These are phyloP conservation scores for Anthophora plumipes DNA, from an alignment of 2,888 invertebrate species.

Conservation along the genomic window DNA sequence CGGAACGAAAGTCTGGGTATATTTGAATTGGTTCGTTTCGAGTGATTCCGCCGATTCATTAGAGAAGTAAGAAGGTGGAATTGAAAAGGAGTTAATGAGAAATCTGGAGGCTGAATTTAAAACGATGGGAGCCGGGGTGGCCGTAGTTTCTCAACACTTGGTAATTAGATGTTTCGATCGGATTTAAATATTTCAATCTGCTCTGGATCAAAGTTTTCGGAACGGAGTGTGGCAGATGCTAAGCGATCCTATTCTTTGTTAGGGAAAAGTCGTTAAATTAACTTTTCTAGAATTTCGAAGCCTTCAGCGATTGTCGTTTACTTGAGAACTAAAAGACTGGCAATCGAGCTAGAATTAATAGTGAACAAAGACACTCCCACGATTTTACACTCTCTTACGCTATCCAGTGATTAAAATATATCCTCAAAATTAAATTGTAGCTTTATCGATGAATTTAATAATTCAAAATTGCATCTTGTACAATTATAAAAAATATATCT, in stretches of 20 bases:
- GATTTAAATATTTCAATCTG: slow-evolving; percentile 15
- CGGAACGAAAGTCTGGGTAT: slow-evolving; percentile 20
- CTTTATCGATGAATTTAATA: no score
- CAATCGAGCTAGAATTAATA: background rate
- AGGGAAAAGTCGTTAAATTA: background rate
- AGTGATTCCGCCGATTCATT: slow-evolving; percentile 16
- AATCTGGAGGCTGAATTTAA: slow-evolving; percentile 33
- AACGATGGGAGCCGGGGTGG: background rate
- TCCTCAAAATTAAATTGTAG: no score
- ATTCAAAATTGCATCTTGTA: no score
- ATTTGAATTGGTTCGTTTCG: slow-evolving; percentile 29
- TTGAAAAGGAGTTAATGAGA: slow-evolving; percentile 51
- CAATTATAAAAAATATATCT: no score
- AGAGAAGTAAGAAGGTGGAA: slow-evolving; percentile 27
- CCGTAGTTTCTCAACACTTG: slow-evolving; percentile 37
- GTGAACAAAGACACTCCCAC: no score
- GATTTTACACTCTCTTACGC: no score
- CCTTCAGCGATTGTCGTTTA: background rate
- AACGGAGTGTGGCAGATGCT: slow-evolving; percentile 7
- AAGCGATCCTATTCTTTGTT: slow-evolving; percentile 21
- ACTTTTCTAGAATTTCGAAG: background rate
- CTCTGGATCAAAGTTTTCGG: slow-evolving; percentile 6
- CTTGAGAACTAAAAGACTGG: background rate
- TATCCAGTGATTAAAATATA: no score
- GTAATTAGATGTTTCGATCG: slow-evolving; percentile 31